These are phyloP conservation scores for Drosophila navojoa DNA, from an alignment of 1,140 invertebrate species.

Conservation along the genomic window DNA sequence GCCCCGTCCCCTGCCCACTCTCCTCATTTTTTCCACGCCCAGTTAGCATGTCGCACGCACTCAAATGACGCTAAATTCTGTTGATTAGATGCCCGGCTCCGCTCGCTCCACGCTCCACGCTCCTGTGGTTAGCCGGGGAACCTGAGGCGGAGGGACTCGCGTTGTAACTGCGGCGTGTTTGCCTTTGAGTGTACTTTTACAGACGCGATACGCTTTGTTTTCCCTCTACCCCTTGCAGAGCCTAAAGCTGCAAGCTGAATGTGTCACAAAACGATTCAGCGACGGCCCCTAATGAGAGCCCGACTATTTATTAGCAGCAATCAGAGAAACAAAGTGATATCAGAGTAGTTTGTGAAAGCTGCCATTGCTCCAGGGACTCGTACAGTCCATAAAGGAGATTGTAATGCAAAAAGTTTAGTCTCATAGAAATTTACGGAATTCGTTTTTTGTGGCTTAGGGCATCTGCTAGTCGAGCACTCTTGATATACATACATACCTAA, in stretches of 20 bases:
- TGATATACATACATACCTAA: neutral
- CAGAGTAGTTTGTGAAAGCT: neutral
- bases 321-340: neutral
- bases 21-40: neutral
- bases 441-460: constrained; percentile 5
- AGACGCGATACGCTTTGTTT: neutral
- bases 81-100: constrained; percentile 71
- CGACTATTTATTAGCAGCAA: too few species aligned
- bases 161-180: constrained; percentile 30
- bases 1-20: neutral
- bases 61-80: constrained; percentile 77
- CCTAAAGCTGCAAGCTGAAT: neutral
- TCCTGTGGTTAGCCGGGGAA: neutral
- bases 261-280: neutral
- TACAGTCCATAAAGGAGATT: too few species aligned
- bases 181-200: constrained; percentile 26
- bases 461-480: constrained; percentile 3
- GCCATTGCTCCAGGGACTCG: neutral
- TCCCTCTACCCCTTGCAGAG: neutral
- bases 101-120: neutral
- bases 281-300: too few species aligned
- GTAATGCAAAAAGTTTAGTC: too few species aligned
- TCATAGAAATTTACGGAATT: too few species aligned
- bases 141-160: neutral
- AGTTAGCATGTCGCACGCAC: constrained; percentile 66